phyloP scores from a whole-genome alignment of 2,888 invertebrate species.

The Megamerina dolium region DNA sequence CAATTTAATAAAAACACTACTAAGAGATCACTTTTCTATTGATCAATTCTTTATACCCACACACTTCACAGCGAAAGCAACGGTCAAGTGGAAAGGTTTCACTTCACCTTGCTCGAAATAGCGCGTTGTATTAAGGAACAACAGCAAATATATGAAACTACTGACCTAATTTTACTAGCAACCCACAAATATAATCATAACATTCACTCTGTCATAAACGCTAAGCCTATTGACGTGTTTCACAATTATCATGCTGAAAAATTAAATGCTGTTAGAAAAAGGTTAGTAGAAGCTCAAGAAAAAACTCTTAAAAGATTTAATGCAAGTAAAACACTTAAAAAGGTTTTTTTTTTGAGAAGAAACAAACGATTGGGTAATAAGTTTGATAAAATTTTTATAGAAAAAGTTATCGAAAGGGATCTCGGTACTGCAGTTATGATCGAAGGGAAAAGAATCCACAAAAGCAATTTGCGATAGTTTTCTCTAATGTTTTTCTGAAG shows the following conservation, averaged over 20 bases:
- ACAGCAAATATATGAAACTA: neutral
- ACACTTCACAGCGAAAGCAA: conserved; percentile 9
- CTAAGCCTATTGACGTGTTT: conserved; percentile 1
- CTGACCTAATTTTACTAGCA: conserved; percentile 2
- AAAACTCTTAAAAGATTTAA: neutral
- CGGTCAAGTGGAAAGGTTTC: conserved; percentile 7
- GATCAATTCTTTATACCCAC: neutral
- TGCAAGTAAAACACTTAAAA: neutral
- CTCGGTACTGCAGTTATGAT: conserved; percentile 1
- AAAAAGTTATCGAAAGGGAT: conserved; percentile 1
- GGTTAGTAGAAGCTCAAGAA: neutral
- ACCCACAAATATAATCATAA: conserved; percentile 5
- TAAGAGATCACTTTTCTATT: conserved; percentile 1
- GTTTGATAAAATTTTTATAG: neutral
- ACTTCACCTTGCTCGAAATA: conserved; percentile 10
- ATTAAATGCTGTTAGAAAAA: neutral
- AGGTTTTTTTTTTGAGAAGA: neutral
- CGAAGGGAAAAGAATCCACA: too few relatives aligned
- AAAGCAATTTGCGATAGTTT: too few relatives aligned
- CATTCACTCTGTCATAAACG: conserved; percentile 3
- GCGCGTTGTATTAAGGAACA: conserved; percentile 7
- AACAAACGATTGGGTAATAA: conserved; percentile 3
- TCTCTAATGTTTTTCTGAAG: too few relatives aligned
- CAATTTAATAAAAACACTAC: conserved; percentile 2
- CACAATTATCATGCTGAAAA: neutral